Percentiles rank a stretch among this genome's conserved stretches.
Conservation (phyloP, 37 sponge, comb jelly and placozoan species). For the Geodia barretti region DNA sequence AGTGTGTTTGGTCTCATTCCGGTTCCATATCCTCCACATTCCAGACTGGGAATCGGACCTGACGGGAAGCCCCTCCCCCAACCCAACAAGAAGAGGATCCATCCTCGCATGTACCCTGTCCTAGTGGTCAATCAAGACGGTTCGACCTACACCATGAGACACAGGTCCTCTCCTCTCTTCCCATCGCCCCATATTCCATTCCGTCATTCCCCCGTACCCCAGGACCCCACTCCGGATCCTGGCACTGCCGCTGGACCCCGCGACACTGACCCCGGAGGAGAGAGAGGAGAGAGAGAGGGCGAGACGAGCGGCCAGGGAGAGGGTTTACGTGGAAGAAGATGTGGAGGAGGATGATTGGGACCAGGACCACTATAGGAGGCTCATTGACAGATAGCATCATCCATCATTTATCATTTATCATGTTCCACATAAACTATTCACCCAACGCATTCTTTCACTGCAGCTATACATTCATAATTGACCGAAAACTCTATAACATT, state of each 20-base stretch:
- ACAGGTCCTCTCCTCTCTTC: slow-evolving; percentile 4
- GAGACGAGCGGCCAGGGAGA: slow-evolving; percentile 16
- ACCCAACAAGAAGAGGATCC: slow-evolving; percentile 57
- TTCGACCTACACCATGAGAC: slow-evolving; percentile 64
- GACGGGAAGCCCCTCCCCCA: slow-evolving; percentile 72
- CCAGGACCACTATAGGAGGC: slow-evolving; percentile 55
- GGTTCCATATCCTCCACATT: too few relatives aligned
- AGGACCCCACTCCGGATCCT: slow-evolving; percentile 60
- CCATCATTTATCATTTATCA: too few relatives aligned
- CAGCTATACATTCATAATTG: too few relatives aligned
- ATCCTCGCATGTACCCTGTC: slow-evolving; percentile 63
- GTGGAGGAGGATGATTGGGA: slow-evolving; percentile 57
- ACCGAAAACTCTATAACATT: too few relatives aligned
- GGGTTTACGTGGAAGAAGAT: slow-evolving; percentile 58
- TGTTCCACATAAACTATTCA: too few relatives aligned
- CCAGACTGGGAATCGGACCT: slow-evolving; percentile 72
- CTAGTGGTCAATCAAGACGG: slow-evolving; percentile 80
- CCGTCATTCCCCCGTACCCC: background rate
- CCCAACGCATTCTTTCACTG: too few relatives aligned
- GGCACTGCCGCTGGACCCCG: slow-evolving; percentile 66
- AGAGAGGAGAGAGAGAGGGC: slow-evolving; percentile 13
- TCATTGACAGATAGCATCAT: slow-evolving; percentile 14
- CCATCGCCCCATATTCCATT: background rate
- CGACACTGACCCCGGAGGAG: slow-evolving; percentile 54
- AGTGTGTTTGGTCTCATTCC: background rate